A percentile compares a stretch with the other conserved stretches of the same genome.
Evolutionary conservation across 2,888 invertebrate species (phyloP).

Genomic region (Acleris literana): DNA sequence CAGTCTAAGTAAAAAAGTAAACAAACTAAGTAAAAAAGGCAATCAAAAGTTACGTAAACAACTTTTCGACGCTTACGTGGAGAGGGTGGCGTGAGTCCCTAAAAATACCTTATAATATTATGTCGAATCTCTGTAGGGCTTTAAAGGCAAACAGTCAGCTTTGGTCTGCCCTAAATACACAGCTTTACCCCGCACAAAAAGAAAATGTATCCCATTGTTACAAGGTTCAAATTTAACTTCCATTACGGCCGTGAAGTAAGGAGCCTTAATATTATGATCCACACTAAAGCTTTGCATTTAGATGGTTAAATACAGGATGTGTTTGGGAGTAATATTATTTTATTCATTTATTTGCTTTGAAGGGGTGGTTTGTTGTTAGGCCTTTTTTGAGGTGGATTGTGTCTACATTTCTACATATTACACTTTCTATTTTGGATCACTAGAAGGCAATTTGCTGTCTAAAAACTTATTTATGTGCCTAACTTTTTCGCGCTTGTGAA

Average conservation of each 20-base stretch:
- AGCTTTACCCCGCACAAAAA: conserved; percentile 37
- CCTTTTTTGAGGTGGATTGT: too few relatives aligned
- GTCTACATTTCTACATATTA: too few relatives aligned
- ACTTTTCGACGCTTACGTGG: conserved; percentile 69
- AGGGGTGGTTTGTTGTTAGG: too few relatives aligned
- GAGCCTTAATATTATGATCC: conserved; percentile 9
- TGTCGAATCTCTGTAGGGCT: conserved; percentile 55
- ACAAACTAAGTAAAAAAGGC: conserved; percentile 74
- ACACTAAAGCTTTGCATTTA: conserved; percentile 18
- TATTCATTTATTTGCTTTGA: too few relatives aligned
- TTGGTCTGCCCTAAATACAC: conserved; percentile 50
- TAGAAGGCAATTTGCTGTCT: too few relatives aligned
- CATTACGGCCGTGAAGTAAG: not conserved
- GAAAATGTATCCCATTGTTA: not conserved
- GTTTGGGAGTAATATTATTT: not conserved
- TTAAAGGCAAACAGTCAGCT: conserved; percentile 48
- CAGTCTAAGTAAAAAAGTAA: conserved; percentile 76
- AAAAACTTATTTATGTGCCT: too few relatives aligned
- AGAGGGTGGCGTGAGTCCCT: conserved; percentile 49
- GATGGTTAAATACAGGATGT: conserved; percentile 3
- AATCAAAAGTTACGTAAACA: conserved; percentile 80
- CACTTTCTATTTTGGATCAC: too few relatives aligned
- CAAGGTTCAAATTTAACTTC: conserved; percentile 7
- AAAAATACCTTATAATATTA: conserved; percentile 61
- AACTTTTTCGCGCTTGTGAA: too few relatives aligned